Percentiles rank a stretch among this genome's conserved stretches.
phyloP scores from a whole-genome alignment of 1,140 invertebrate species.

The Apis florea region DNA sequence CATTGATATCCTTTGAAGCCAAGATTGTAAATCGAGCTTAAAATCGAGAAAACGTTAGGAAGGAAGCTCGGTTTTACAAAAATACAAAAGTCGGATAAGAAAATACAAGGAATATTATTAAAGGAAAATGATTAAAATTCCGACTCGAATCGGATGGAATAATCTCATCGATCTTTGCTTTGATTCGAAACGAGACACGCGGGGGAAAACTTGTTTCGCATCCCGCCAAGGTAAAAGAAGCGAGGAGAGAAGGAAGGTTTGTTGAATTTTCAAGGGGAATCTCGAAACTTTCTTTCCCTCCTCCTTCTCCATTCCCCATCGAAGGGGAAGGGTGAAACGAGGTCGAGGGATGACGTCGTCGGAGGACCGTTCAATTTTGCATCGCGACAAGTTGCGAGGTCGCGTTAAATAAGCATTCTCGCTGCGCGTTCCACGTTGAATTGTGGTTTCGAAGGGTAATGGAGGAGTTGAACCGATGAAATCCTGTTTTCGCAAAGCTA shows the following conservation, averaged over 20 bases:
- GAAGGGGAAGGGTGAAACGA: too few species aligned
- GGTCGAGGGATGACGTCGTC: background rate
- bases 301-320: too few species aligned
- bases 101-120: too few species aligned
- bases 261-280: slow-evolving; percentile 2
- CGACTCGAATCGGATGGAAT: too few species aligned
- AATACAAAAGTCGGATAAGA: too few species aligned
- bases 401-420: slow-evolving; percentile 41
- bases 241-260: background rate
- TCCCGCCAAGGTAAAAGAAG: background rate
- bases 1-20: background rate
- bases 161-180: too few species aligned
- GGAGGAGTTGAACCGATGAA: slow-evolving; percentile 48
- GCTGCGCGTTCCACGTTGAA: background rate
- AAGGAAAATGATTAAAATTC: too few species aligned
- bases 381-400: slow-evolving; percentile 19
- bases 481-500: slow-evolving; percentile 58
- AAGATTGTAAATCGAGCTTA: too few species aligned
- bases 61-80: too few species aligned
- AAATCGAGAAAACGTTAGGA: too few species aligned
- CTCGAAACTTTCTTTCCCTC: background rate
- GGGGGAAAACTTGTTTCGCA: too few species aligned
- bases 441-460: slow-evolving; percentile 34
- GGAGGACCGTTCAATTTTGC: slow-evolving; percentile 4
- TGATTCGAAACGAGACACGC: too few species aligned